These are phyloP conservation scores for Phortica okadai DNA, from an alignment of 2,888 invertebrate genomes.

Conservation along the genomic window DNA sequence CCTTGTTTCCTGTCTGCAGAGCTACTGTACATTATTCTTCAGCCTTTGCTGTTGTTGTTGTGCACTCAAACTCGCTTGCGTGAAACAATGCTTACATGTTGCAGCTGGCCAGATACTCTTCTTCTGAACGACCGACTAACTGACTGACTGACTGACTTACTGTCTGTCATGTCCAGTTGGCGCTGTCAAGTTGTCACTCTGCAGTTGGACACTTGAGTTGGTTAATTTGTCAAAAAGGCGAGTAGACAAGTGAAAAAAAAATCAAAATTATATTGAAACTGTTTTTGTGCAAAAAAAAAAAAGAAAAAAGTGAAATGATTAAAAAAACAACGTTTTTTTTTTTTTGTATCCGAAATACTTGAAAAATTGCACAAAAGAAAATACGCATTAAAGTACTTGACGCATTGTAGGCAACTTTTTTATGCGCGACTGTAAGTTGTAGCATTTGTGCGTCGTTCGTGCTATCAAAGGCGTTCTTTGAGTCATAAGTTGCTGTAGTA, in stretches of 20 bases:
- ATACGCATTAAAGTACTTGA: background rate
- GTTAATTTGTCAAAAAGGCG: constrained; percentile 59
- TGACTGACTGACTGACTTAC: background rate
- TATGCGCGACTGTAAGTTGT: constrained; percentile 30
- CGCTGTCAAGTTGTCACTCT: constrained; percentile 32
- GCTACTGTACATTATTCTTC: background rate
- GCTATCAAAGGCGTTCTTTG: constrained; percentile 49
- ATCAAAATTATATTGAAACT: constrained; percentile 27
- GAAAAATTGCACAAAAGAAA: background rate
- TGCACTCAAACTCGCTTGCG: background rate
- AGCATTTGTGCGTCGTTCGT: constrained; percentile 45
- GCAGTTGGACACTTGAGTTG: constrained; percentile 49
- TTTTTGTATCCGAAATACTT: no score
- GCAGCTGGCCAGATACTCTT: background rate
- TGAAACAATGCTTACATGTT: background rate
- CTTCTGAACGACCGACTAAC: background rate
- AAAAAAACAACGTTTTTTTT: background rate
- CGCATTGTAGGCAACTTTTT: background rate
- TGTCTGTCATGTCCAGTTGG: constrained; percentile 29
- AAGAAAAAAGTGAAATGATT: background rate
- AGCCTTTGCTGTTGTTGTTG: background rate
- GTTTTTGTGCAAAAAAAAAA: constrained; percentile 14
- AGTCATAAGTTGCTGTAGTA: background rate
- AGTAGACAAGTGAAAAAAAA: constrained; percentile 18
- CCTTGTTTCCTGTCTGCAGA: background rate